phyloP scores from a whole-genome alignment of 2,797 vertebrate species.

The Tokudaia tokunoshimensis region DNA sequence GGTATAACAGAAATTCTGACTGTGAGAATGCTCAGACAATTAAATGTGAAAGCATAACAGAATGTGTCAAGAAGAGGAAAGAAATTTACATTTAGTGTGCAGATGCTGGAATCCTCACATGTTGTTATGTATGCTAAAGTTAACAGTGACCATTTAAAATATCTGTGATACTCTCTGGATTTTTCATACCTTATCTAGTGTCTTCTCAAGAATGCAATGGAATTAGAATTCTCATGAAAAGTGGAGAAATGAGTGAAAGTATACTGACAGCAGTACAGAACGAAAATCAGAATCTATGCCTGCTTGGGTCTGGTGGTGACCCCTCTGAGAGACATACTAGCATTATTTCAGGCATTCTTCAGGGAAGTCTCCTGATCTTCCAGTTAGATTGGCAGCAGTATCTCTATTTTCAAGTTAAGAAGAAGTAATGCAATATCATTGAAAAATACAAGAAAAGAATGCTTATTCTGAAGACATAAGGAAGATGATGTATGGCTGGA shows the following conservation, averaged over 20 bases:
- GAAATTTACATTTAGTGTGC: neutral
- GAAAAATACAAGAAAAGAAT: neutral
- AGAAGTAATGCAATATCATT: neutral
- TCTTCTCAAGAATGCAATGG: neutral
- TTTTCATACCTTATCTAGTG: neutral
- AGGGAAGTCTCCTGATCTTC: neutral
- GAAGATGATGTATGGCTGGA: neutral
- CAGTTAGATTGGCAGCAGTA: neutral
- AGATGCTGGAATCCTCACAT: neutral
- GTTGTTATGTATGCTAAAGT: neutral
- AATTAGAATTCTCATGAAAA: neutral
- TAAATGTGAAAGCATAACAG: neutral
- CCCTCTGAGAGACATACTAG: neutral
- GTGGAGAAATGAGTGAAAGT: neutral
- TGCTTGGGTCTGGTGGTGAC: neutral
- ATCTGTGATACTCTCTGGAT: neutral
- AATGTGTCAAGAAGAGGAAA: neutral
- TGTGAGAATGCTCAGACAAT: neutral
- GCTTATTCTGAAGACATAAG: neutral
- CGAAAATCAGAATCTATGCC: neutral
- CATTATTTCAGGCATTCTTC: neutral
- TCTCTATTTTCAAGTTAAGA: neutral
- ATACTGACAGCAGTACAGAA: neutral
- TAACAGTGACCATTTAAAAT: neutral
- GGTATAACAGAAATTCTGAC: neutral